Base-by-base conservation (phyloP, 2,888 invertebrate species). In the Caradrina kadenii region DNA sequence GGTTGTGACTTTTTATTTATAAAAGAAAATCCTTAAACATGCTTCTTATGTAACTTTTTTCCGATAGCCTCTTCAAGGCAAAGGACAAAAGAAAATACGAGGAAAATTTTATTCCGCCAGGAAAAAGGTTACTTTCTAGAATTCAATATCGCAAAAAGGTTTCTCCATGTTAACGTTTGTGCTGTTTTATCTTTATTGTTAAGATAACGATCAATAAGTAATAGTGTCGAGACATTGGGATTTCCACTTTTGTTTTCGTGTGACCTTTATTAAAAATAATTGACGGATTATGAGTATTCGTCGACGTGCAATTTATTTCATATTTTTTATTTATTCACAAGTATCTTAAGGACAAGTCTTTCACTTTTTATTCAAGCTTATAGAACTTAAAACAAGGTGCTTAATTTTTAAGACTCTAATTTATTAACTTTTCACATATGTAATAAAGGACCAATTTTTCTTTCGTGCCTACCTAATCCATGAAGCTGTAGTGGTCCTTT, bases 91-190 rank as follows among this genome's bases (percentile, higher is more conserved):
- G 21, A 55, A 39, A 48, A 49, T 8, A 45, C 19, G 13, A 19
- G 10, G 26, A 15, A 15, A 15, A 19, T 48, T 54, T 11, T 22
- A 39, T 69, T 26, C 26, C 31, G 26, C 31, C 49, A 31, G 21
- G 50, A 49, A 62, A 54, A 26, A 49, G 11, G 17, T 42, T 50
- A 19, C 10, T 55, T 50, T 42, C 31, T 49, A 55, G 17, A 63
- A 45, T 72, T 49, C 15, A 49, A 63, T 55, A 50, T 50, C 26
- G 13, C 70, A 31, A 72, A 49, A 48, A 54, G 21, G 48, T 70
- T 49, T 61, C 42, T 7, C 35, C 63, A 15, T 31, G 13, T 52
- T 68, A 48, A 5, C n/a, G n/a, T 31, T 68, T 50, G 13, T 39
- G 15, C n/a, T 65, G n/a, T 63, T 31, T 63, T 53, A 53, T 64